Base-by-base conservation (phyloP, 2,888 invertebrate genomes). In the Epiblema foenella region DNA sequence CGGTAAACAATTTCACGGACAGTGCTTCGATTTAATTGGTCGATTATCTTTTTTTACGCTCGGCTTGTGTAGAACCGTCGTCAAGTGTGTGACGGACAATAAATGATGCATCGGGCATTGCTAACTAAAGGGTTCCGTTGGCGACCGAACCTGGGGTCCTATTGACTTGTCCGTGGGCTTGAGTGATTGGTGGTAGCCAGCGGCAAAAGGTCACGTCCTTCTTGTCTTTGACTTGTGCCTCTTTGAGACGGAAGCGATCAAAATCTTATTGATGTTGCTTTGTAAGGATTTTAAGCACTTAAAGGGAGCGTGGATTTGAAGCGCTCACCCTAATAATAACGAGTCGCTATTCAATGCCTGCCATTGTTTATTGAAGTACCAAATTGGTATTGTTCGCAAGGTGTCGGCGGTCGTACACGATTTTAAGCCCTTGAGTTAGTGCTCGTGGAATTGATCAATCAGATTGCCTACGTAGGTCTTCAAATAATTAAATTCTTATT, bases 1-100 rank as follows among this genome's bases (percentile, higher is more conserved):
- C 87, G 86, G 87, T 91, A 89, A 91, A 90, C 89, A 91, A 91
- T 92, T 91, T 91, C 87, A 91, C 90, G 91, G 89, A 77, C 81
- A 87, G 85, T 89, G 89, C 84, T 87, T 89, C 86, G 85, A 90
- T 90, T 89, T 91, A 91, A 92, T 92, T 91, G 91, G 89, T 74
- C 84, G 87, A 88, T 89, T 90, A 89, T 89, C 88, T 89, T 91
- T 89, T 90, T 89, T 85, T 81, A 68, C 86, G 86, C 84, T 83
- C 82, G 84, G 75, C 77, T 77, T 78, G 81, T 74, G 79, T 75
- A 78, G 83, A 80, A 89, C 91, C 91, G 87, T 89, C 87, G 89
- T 92, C 91, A 91, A 85, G 85, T 81, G 81, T 76, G 79, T 85
- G 90, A 90, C 90, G 87, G 87, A 82, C 82, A 85, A 89, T 89